Base-by-base conservation (phyloP, 2,888 invertebrate species). In the Salpingus planirostris region DNA sequence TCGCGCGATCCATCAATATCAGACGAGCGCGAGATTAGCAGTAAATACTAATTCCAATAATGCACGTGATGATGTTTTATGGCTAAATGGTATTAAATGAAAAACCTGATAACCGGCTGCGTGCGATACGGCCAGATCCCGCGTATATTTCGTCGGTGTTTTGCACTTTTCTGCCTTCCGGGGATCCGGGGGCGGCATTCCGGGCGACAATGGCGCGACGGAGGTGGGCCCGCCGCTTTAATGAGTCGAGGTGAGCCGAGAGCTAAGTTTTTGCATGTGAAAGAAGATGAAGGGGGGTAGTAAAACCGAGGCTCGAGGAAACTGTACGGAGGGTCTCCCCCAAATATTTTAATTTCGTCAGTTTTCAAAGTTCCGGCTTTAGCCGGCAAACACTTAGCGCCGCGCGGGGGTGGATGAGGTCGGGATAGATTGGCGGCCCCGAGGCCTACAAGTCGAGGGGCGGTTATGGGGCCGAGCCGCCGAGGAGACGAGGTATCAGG, bases 31-130 rank as follows among this genome's bases (percentile, higher is more conserved):
- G 34, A 41, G 43, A 45, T 43, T 40, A 36, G 32, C 40, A 31
- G 36, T 32, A 38, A 40, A 44, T 40, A 33, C 33, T 41, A 44
- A 43, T 44, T 44, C 42, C 39, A 34, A 39, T 41, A 42, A 42
- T 40, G 33, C 36, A 43, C 36, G 33, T 40, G 42, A 44, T 41
- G 40, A 44, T 38, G 33, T 43, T 44, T 43, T 43, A 43, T 44
- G 40, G 40, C 27, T 35, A 35, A 42, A 35, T 22, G 31, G 35
- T 13, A 38, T 40, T 33, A 38, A 35, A 43, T 36, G 37, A 35
- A 43, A 43, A 43, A 40, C 40, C 34, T 36, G 40, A 38, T 38
- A 36, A 40, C 31, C 27, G 34, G 23, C 38, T 36, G 24, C 36
- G 27, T 24, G 23, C 27, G 31, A 35, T 34, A 27, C n/a, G n/a